These are phyloP conservation scores for Aphaenogaster floridana DNA, from an alignment of 1,140 invertebrate genomes.

Conservation along the genomic window DNA sequence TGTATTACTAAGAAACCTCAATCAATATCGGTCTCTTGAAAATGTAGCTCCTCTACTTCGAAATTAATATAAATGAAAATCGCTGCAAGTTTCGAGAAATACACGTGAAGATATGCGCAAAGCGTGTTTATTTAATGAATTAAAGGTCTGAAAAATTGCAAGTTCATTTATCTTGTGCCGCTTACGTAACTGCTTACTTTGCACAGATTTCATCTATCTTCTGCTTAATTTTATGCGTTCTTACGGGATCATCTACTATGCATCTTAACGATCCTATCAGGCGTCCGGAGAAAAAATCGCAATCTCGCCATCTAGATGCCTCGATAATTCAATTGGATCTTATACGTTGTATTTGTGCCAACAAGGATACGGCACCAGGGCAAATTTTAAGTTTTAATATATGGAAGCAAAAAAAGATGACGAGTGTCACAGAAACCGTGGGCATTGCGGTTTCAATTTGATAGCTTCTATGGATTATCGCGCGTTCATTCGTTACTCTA, in stretches of 20 bases:
- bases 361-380: not conserved
- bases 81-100: not conserved
- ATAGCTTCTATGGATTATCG: slow-evolving; percentile 32
- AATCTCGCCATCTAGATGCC: not conserved
- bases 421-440: not conserved
- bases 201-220: slow-evolving; percentile 29
- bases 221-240: slow-evolving; percentile 34
- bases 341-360: not conserved
- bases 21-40: not conserved
- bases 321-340: slow-evolving; percentile 10
- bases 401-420: not conserved
- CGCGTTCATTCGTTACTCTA: slow-evolving; percentile 17
- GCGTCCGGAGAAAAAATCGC: not conserved
- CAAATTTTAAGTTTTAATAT: slow-evolving; percentile 35
- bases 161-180: slow-evolving; percentile 22
- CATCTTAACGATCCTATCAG: slow-evolving; percentile 64
- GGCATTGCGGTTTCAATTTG: slow-evolving; percentile 33
- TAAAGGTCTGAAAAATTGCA: slow-evolving; percentile 4
- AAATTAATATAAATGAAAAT: slow-evolving; percentile 13
- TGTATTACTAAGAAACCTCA: not conserved
- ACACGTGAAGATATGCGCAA: not conserved
- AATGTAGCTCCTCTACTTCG: not conserved
- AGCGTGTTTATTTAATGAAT: not conserved
- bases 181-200: slow-evolving; percentile 21
- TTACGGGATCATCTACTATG: slow-evolving; percentile 22